phyloP scores from a whole-genome alignment of 1,140 invertebrate species.

The Lepeophtheirus salmonis region DNA sequence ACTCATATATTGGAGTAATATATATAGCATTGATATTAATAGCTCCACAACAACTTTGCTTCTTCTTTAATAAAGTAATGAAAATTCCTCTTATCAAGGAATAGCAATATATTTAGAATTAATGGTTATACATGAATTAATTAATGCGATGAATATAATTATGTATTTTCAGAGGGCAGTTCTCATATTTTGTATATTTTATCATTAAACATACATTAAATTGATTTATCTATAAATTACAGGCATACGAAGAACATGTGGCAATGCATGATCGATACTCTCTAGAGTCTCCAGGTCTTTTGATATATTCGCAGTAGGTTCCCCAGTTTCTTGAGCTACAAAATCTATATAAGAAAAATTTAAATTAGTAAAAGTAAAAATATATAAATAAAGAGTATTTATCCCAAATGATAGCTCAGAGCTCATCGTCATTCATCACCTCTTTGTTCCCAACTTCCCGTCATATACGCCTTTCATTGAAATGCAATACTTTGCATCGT shows the following conservation, averaged over 20 bases:
- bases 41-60: too few species aligned
- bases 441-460: slow-evolving; percentile 71
- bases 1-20: too few species aligned
- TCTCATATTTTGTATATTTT: too few species aligned
- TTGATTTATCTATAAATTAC: slow-evolving; percentile 44
- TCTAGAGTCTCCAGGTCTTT: slow-evolving; percentile 61
- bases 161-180: too few species aligned
- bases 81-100: too few species aligned
- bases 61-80: too few species aligned
- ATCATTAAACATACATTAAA: too few species aligned
- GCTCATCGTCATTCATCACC: neutral
- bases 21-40: too few species aligned
- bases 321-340: slow-evolving; percentile 76
- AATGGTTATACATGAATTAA: too few species aligned
- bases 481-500: slow-evolving; percentile 67
- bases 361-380: neutral
- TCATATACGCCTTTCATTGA: slow-evolving; percentile 83
- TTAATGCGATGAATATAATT: too few species aligned
- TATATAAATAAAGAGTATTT: neutral
- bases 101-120: too few species aligned
- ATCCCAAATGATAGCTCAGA: too few species aligned
- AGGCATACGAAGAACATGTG: slow-evolving; percentile 67
- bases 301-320: slow-evolving; percentile 79
- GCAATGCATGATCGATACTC: slow-evolving; percentile 82
- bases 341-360: slow-evolving; percentile 42